phyloP scores from a whole-genome alignment of 2,113 vertebrate species.

The Dasyurus viverrinus region DNA sequence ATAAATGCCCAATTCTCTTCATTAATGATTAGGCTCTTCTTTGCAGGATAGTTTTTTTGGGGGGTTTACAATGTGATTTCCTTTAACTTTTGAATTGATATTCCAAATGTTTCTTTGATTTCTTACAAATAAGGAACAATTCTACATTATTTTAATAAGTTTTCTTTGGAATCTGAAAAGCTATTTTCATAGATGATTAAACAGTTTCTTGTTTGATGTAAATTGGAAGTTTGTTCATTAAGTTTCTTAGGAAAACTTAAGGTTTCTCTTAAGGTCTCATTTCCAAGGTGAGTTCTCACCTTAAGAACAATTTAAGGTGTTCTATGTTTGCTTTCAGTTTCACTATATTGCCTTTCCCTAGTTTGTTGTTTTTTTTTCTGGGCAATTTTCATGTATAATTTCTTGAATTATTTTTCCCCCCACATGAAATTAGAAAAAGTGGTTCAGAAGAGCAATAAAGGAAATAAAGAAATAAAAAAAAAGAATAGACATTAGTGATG shows the following conservation, averaged over 20 bases:
- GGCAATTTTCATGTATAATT: not conserved
- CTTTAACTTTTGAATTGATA: not conserved
- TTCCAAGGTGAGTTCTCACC: too few species aligned
- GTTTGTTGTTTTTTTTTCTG: not conserved
- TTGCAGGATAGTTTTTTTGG: not conserved
- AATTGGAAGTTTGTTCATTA: not conserved
- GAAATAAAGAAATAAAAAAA: too few species aligned
- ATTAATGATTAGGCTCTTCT: not conserved
- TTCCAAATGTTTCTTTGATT: not conserved
- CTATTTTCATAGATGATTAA: not conserved
- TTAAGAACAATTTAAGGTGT: too few species aligned
- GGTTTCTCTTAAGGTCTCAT: not conserved
- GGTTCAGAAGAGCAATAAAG: too few species aligned
- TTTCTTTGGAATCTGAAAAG: not conserved
- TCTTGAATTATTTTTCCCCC: not conserved
- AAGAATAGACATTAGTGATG: too few species aligned
- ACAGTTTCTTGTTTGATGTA: not conserved
- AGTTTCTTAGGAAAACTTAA: not conserved
- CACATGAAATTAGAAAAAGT: not conserved
- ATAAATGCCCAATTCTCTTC: not conserved
- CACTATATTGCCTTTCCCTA: not conserved
- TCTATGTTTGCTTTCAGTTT: not conserved
- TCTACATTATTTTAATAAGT: not conserved
- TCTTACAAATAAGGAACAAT: not conserved
- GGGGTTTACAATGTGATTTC: not conserved